Percentiles rank a stretch among this genome's conserved stretches.
Evolutionary conservation across 2,113 vertebrate species (phyloP).

Genomic region (Tetrao urogallus): DNA sequence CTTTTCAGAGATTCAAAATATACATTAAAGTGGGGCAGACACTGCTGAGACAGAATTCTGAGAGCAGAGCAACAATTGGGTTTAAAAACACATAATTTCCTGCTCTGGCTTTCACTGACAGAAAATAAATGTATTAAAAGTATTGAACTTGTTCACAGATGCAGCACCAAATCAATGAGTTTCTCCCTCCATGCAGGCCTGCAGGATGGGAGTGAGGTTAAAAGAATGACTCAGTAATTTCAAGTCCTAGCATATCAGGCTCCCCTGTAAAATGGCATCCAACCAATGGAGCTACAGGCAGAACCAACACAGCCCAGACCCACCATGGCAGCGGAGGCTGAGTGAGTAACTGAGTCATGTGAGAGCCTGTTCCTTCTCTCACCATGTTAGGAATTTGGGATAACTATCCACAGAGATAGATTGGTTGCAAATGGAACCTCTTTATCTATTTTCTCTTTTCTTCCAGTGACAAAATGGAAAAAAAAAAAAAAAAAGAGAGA

Average conservation of each 20-base stretch:
- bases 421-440: fast-evolving
- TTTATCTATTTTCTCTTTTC: not conserved
- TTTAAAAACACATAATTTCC: not conserved
- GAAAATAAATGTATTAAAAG: not conserved
- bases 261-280: not conserved
- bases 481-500: not conserved
- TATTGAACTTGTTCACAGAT: not conserved
- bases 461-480: not conserved
- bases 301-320: not conserved
- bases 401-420: not conserved
- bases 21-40: not conserved
- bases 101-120: not conserved
- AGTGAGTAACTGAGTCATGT: not conserved
- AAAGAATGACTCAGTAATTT: not conserved
- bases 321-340: not conserved
- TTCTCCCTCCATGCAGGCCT: not conserved
- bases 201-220: not conserved
- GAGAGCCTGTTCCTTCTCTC: not conserved
- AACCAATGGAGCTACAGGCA: not conserved
- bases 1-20: not conserved
- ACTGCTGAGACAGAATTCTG: not conserved
- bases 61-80: not conserved
- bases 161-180: not conserved
- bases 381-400: not conserved
- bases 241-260: not conserved